Percentiles rank a stretch among this genome's conserved stretches.
Evolutionary conservation across 1,140 invertebrate genomes (phyloP).

Genomic region (Choristoneura fumiferana): DNA sequence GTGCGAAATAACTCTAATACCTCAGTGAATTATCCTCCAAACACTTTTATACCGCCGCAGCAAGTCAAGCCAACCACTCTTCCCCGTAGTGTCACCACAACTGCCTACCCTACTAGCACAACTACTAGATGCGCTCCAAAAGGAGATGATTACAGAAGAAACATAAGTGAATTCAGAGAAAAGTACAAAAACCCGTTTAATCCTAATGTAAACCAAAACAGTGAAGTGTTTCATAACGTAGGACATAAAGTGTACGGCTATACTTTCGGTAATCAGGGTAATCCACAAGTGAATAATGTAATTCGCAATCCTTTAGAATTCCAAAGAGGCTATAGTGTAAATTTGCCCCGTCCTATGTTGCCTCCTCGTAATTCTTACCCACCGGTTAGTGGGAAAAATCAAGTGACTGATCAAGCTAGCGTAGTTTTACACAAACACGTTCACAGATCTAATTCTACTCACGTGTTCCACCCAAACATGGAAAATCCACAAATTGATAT

Average conservation of each 20-base stretch:
- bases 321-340: constrained; percentile 77
- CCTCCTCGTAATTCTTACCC: constrained; percentile 81
- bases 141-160: constrained; percentile 76
- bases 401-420: constrained; percentile 72
- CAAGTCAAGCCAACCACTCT: constrained; percentile 72
- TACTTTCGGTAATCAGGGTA: constrained; percentile 76
- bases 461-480: constrained; percentile 74
- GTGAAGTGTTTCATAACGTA: constrained; percentile 69
- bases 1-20: constrained; percentile 60
- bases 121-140: constrained; percentile 64
- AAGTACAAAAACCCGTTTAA: constrained; percentile 79
- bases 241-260: constrained; percentile 73
- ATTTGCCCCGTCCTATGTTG: constrained; percentile 78
- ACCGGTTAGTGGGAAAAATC: constrained; percentile 77
- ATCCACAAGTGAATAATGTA: constrained; percentile 68
- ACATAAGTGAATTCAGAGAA: constrained; percentile 81
- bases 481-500: constrained; percentile 66
- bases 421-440: constrained; percentile 75
- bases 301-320: constrained; percentile 78
- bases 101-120: constrained; percentile 65
- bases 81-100: constrained; percentile 71
- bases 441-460: constrained; percentile 77
- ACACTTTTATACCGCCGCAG: constrained; percentile 51
- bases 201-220: constrained; percentile 50
- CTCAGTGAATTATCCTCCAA: constrained; percentile 61